These are phyloP conservation scores for Pipra filicauda DNA, from an alignment of 2,113 vertebrate species.

Conservation along the genomic window DNA sequence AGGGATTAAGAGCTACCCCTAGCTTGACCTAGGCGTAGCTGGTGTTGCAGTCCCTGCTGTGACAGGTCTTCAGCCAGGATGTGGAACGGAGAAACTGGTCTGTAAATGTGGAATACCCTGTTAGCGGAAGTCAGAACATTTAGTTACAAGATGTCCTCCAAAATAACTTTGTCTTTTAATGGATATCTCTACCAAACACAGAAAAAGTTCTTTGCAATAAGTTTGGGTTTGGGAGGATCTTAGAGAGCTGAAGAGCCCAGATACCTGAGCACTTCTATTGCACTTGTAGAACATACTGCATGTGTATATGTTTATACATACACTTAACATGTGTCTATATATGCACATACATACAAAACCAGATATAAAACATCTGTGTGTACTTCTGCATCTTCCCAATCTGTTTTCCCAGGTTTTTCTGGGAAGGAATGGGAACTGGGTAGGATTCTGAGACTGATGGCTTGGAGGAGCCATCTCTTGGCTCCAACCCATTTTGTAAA, in stretches of 20 bases:
- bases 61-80: background rate
- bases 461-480: conserved; percentile 38
- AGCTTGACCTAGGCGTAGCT: background rate
- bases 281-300: background rate
- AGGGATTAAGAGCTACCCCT: background rate
- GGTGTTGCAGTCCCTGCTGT: background rate
- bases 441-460: background rate
- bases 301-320: background rate
- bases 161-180: background rate
- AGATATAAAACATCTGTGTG: background rate
- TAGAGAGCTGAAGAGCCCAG: background rate
- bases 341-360: background rate
- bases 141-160: background rate
- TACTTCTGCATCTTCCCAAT: background rate
- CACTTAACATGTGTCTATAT: background rate
- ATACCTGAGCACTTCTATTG: background rate
- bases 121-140: background rate
- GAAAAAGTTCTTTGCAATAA: background rate
- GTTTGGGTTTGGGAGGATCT: background rate
- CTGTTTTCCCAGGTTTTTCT: conserved; percentile 36
- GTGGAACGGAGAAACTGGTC: background rate
- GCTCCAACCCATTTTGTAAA: conserved; percentile 21
- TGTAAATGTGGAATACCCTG: background rate
- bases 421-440: background rate
- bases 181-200: background rate